Evolutionary conservation across 1,140 invertebrate genomes (phyloP), one percentile per base, ranked within the genome.

Genomic region (Trichonephila inaurata): DNA sequence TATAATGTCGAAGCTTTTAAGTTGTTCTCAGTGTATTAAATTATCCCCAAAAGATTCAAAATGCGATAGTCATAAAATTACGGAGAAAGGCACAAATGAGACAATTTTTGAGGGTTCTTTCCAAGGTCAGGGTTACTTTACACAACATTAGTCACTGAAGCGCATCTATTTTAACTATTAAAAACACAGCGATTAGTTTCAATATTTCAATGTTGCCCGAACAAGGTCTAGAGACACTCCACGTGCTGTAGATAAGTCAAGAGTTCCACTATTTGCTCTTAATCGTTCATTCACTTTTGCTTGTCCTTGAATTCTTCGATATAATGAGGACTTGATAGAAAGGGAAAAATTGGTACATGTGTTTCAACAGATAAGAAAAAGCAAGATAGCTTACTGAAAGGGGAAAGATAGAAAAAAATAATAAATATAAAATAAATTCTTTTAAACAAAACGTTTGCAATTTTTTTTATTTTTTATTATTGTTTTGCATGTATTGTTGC

Each of bases 291-390:
- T 92, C 90, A 92, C 90, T 66, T 60, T 40, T 1, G 19, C 40
- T 28, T 85, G 66, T 18, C 90, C 90, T 92, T 92, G 90, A 92
- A 91, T 83, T 51, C 58, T 24, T 81, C 51, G 89, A 90, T 90
- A 81, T 60, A 51, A 72, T 21, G 21, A 77, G 69, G 24, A 61
- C 58, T 83, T 64, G 90, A 92, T 92, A 92, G 90, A 92, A 92
- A 92, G 90, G 28, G 90, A 92, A 92, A 92, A 92, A 92, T 62
- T 66, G 60, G 72, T 81, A 62, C 89, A 82, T 91, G 69, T 60
- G 40, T 83, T 60, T 77, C 72, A 77, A 40, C 72, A 77, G 72
- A 77, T 77, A 77, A 77, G 72, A 72, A 72, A 40, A 60, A 81
- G 28, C 19, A 82, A 62, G 64, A 89, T 89, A 40, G 18, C 28